A percentile compares a stretch with the other conserved stretches of the same genome.
Conservation (phyloP, 2,888 invertebrate species). For the Epinotia nisella region DNA sequence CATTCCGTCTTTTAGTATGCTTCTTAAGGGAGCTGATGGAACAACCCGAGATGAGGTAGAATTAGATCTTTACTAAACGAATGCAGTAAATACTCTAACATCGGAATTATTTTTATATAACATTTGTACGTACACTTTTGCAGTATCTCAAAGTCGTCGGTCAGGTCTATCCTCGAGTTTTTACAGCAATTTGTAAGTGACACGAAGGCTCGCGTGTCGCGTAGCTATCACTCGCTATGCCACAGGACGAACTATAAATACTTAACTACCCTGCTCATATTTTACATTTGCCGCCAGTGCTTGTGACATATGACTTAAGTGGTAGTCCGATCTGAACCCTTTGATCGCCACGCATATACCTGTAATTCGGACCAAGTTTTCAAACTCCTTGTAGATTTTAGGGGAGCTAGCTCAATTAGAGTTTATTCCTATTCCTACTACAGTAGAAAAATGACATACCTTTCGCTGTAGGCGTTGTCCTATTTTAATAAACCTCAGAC, state of each 20-base stretch:
- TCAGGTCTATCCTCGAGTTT: conserved; percentile 2
- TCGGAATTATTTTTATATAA: neutral
- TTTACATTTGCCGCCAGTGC: conserved; percentile 15
- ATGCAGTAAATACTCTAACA: neutral
- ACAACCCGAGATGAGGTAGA: neutral
- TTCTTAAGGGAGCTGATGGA: too few relatives aligned
- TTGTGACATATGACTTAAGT: conserved; percentile 5
- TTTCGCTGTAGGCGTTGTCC: too few relatives aligned
- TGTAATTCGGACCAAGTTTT: too few relatives aligned
- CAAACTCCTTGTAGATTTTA: too few relatives aligned
- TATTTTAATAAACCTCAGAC: too few relatives aligned
- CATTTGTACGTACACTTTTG: neutral
- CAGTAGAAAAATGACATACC: too few relatives aligned
- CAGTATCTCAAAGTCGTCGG: neutral
- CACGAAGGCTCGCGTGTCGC: conserved; percentile 38
- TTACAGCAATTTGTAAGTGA: conserved; percentile 27
- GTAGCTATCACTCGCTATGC: conserved; percentile 19
- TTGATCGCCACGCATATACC: neutral
- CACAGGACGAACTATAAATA: conserved; percentile 29
- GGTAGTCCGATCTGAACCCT: neutral
- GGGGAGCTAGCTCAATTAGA: too few relatives aligned
- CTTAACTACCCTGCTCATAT: conserved; percentile 14
- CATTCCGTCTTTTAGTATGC: too few relatives aligned
- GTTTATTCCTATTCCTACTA: too few relatives aligned
- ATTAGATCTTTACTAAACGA: neutral